Conservation (phyloP, 2,113 vertebrate species). For the Porphyrio hochstetteri region DNA sequence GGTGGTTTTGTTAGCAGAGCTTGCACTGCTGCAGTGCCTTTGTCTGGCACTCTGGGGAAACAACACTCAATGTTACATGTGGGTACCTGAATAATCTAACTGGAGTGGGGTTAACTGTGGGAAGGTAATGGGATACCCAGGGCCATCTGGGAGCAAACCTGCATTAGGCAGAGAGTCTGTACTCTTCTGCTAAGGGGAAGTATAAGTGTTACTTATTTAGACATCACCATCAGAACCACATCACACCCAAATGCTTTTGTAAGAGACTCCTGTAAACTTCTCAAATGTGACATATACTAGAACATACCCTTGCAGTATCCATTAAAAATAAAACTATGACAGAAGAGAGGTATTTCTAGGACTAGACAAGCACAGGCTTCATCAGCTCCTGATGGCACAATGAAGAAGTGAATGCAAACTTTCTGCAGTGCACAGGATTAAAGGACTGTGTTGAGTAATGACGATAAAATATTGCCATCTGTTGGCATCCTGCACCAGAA, state of each 20-base stretch:
- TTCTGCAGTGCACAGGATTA: not conserved
- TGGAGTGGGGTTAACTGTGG: not conserved
- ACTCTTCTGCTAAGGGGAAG: not conserved
- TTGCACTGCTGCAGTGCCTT: not conserved
- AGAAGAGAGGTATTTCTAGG: not conserved
- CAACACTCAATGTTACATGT: not conserved
- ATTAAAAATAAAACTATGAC: not conserved
- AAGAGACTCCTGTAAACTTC: conserved; percentile 14
- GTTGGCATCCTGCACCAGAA: conserved; percentile 71
- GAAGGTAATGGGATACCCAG: not conserved
- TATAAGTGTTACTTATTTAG: not conserved
- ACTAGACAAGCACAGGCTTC: not conserved
- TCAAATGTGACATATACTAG: not conserved
- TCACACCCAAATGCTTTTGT: not conserved
- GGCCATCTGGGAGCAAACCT: not conserved
- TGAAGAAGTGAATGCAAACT: not conserved
- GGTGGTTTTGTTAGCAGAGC: not conserved
- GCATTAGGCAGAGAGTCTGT: not conserved
- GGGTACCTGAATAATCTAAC: not conserved
- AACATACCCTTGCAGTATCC: not conserved
- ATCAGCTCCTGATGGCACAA: not conserved
- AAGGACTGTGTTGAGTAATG: not conserved
- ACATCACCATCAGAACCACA: not conserved
- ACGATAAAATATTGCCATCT: conserved; percentile 80
- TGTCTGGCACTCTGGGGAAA: not conserved